Base-by-base conservation (phyloP, 2,888 invertebrate species). In the Heliconius sara region DNA sequence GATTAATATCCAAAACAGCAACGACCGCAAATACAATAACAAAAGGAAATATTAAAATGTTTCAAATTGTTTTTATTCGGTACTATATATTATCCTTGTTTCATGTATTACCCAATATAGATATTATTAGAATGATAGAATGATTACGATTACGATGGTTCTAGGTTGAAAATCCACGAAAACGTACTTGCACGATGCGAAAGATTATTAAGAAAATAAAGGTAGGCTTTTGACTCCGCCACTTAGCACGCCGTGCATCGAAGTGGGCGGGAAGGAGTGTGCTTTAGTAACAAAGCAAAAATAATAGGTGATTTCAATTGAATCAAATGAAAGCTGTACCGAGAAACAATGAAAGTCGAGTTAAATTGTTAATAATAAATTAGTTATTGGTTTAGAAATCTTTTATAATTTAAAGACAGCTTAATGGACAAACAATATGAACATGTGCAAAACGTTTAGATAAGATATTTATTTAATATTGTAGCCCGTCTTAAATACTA, bases 1-100 rank as follows among this genome's bases (percentile, higher is more conserved):
- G 39, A 65, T 63, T 75, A 63, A 65, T 65, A 75, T 65, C 39
- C 63, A 43, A 34, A 71, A 75, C 27, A 65, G 65, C 27, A 43
- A 2, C n/a, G 43, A 65, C 65, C 63, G 63, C 75, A 75, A 65
- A 65, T 57, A 43, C 43, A 43, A 43, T 70, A 52, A 25, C 27
- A 65, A 43, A 65, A 63, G 19, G 60, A n/a, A 60, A 16, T 30
- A 43, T 43, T 43, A 27, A 43, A 63, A 60, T 52, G 6, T 65
- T 43, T 65, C 27, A 27, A 63, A 65, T 75, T 12, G 19, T 16
- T 4, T 63, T 63, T 25, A 73, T 57, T 30, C 34, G n/a, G n/a
- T 73, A 57, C 25, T 47, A 66, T 65, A 65, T n/a, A n/a, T 63
- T 9, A 30, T 67, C 22, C 10, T 68, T 6, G 68, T 68, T 22